A percentile compares a stretch with the other conserved stretches of the same genome.
Conservation (phyloP, 2,888 invertebrate genomes). For the Pilophorus perplexus region DNA sequence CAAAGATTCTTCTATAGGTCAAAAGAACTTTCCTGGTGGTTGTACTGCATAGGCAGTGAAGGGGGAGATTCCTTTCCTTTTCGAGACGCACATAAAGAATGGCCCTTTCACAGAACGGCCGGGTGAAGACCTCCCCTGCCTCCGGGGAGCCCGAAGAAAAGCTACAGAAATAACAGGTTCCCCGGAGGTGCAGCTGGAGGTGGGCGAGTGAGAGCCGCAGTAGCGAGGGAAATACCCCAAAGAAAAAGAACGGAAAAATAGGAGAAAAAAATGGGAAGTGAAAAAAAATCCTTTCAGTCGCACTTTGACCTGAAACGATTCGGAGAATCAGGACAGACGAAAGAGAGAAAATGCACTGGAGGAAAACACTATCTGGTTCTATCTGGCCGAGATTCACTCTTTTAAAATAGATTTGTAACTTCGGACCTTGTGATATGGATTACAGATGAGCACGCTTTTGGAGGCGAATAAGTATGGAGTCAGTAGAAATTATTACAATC, state of each 20-base stretch:
- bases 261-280: not conserved
- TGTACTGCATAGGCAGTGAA: not conserved
- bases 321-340: conserved; percentile 3
- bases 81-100: conserved; percentile 18
- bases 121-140: conserved; percentile 9
- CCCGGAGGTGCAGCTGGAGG: conserved; percentile 3
- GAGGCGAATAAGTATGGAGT: too few species aligned
- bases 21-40: too few species aligned
- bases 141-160: conserved; percentile 8
- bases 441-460: too few species aligned
- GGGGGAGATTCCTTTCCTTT: conserved; percentile 5
- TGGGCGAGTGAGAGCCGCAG: not conserved
- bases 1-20: too few species aligned
- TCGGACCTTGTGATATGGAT: too few species aligned
- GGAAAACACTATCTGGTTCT: too few species aligned
- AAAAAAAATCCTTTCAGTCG: conserved; percentile 1
- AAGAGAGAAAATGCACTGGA: not conserved
- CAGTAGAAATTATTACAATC: too few species aligned
- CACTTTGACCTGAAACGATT: conserved; percentile 29
- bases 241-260: not conserved
- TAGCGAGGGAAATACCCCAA: too few species aligned
- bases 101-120: conserved; percentile 21
- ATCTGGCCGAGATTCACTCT: too few species aligned
- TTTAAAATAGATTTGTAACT: too few species aligned
- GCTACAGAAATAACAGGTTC: conserved; percentile 27